Percentiles rank a stretch among this genome's conserved stretches.
Evolutionary conservation across 2,888 invertebrate species (phyloP).

Genomic region (Liopterus haemorrhoidalis): DNA sequence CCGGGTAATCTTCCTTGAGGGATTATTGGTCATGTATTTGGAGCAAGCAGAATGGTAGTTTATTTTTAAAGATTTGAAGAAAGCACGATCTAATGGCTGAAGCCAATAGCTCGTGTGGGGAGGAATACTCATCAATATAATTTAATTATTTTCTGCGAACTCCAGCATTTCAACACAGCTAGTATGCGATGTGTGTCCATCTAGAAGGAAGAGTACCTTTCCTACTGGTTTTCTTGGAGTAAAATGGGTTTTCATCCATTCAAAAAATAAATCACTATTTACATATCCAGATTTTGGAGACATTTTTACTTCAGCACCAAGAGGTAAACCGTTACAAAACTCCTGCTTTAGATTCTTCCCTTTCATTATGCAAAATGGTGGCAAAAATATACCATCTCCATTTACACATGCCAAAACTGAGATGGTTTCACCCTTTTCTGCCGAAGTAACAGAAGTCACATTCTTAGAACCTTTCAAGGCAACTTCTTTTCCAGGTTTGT

Average conservation of each 20-base stretch:
- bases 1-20: slow-evolving; percentile 18
- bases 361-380: too few relatives aligned
- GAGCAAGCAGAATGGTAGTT: slow-evolving; percentile 20
- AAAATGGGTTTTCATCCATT: slow-evolving; percentile 16
- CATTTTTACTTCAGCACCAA: too few relatives aligned
- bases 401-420: slow-evolving; percentile 35
- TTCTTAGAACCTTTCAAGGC: slow-evolving; percentile 37
- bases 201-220: slow-evolving; percentile 20
- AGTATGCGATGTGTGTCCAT: slow-evolving; percentile 25
- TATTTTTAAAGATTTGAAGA: slow-evolving; percentile 23
- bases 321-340: too few relatives aligned
- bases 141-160: slow-evolving; percentile 18
- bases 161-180: slow-evolving; percentile 20
- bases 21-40: slow-evolving; percentile 19
- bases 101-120: slow-evolving; percentile 26
- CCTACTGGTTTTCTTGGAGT: slow-evolving; percentile 22
- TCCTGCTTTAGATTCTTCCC: too few relatives aligned
- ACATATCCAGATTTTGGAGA: too few relatives aligned
- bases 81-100: slow-evolving; percentile 23
- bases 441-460: slow-evolving; percentile 36
- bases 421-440: slow-evolving; percentile 37
- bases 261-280: too few relatives aligned
- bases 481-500: slow-evolving; percentile 38
- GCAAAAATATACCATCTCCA: slow-evolving; percentile 32
- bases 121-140: slow-evolving; percentile 24